phyloP scores from a whole-genome alignment of 2,113 vertebrate species.

The Nycticebus coucang region DNA sequence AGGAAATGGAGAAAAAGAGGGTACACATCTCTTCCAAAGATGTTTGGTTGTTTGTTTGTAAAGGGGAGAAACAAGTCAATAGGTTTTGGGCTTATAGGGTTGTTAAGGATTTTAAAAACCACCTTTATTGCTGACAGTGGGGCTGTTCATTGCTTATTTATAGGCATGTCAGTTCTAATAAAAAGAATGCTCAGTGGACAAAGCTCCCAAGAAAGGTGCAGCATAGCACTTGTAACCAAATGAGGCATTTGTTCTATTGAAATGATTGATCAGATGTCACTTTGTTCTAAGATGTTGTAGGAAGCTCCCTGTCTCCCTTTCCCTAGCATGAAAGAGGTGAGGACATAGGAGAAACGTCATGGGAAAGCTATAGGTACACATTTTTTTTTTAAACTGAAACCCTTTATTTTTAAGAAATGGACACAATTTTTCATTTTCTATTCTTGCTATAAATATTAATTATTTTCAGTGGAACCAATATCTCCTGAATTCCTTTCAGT shows the following conservation, averaged over 20 bases:
- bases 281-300: neutral
- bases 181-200: neutral
- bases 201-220: neutral
- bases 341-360: neutral
- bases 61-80: neutral
- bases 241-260: neutral
- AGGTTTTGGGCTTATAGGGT: accelerated
- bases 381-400: too few species aligned
- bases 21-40: neutral
- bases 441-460: too few species aligned
- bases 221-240: neutral
- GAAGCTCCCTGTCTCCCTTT: neutral
- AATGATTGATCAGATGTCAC: too few species aligned
- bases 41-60: neutral
- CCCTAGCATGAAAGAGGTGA: neutral
- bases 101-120: neutral
- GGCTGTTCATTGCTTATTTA: neutral
- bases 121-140: neutral
- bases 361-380: neutral
- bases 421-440: too few species aligned
- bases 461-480: too few species aligned
- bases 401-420: too few species aligned
- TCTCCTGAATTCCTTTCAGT: too few species aligned
- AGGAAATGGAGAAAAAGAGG: neutral
- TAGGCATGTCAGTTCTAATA: neutral